These are phyloP conservation scores for Clepsis dumicolana DNA, from an alignment of 2,888 invertebrate genomes.

Conservation along the genomic window DNA sequence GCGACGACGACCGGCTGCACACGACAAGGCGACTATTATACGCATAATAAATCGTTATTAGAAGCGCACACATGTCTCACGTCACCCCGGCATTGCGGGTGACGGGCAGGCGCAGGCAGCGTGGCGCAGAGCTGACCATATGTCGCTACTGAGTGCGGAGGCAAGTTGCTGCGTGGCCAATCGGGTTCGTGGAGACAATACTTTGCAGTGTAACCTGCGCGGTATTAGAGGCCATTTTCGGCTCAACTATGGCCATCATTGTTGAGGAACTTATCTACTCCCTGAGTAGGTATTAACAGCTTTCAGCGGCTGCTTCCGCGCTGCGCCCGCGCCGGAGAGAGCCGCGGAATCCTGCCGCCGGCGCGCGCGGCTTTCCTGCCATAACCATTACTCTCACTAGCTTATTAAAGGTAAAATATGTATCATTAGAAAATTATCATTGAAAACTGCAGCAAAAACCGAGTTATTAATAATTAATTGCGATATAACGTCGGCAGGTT, in stretches of 20 bases:
- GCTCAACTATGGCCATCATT: too few relatives aligned
- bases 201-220: too few relatives aligned
- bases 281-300: neutral
- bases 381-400: constrained; percentile 14
- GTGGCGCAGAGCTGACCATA: neutral
- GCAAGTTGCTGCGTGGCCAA: neutral
- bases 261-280: too few relatives aligned
- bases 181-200: too few relatives aligned
- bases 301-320: neutral
- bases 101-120: neutral
- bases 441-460: constrained; percentile 21
- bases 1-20: constrained; percentile 6
- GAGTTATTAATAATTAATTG: constrained; percentile 22
- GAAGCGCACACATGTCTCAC: neutral
- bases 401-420: constrained; percentile 38
- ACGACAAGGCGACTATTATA: neutral
- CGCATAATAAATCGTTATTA: constrained; percentile 7
- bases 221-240: too few relatives aligned
- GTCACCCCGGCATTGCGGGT: neutral
- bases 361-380: constrained; percentile 25
- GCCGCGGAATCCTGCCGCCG: constrained; percentile 31
- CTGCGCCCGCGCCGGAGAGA: constrained; percentile 16
- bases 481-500: constrained; percentile 21
- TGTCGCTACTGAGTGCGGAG: neutral
- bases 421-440: constrained; percentile 38